Conservation (phyloP, 2,113 vertebrate genomes). For the Ammodytes dubius region DNA sequence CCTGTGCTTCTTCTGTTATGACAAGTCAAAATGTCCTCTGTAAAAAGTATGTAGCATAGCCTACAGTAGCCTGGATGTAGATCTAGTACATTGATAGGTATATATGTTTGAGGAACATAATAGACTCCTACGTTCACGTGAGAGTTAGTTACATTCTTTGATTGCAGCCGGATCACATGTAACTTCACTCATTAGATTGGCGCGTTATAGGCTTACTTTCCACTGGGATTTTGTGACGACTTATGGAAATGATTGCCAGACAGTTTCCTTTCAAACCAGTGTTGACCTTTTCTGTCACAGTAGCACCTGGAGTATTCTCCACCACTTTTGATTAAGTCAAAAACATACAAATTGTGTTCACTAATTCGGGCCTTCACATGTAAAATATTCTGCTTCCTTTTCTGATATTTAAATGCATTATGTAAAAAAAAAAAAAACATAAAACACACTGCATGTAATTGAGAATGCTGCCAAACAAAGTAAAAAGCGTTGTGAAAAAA, state of each 20-base stretch:
- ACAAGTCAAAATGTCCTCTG: not conserved
- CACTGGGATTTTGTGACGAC: constrained; percentile 60
- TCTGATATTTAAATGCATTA: not conserved
- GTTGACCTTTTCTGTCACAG: constrained; percentile 49
- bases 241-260: constrained; percentile 69
- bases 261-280: constrained; percentile 60
- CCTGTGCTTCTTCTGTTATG: constrained; percentile 20
- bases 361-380: not conserved
- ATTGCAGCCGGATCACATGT: not conserved
- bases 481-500: constrained; percentile 13
- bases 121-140: not conserved
- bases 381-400: not conserved
- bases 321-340: constrained; percentile 1
- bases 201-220: not conserved
- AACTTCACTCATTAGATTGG: not conserved
- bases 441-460: not conserved
- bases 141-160: not conserved
- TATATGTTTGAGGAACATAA: not conserved
- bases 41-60: not conserved
- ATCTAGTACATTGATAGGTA: not conserved
- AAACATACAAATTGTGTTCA: not conserved
- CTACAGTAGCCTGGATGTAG: too few species aligned
- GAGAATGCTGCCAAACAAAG: constrained; percentile 19
- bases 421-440: not conserved
- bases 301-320: constrained; percentile 21